Conservation (phyloP, 92 coral and sea anemone species). For the Phymanthus crucifer region DNA sequence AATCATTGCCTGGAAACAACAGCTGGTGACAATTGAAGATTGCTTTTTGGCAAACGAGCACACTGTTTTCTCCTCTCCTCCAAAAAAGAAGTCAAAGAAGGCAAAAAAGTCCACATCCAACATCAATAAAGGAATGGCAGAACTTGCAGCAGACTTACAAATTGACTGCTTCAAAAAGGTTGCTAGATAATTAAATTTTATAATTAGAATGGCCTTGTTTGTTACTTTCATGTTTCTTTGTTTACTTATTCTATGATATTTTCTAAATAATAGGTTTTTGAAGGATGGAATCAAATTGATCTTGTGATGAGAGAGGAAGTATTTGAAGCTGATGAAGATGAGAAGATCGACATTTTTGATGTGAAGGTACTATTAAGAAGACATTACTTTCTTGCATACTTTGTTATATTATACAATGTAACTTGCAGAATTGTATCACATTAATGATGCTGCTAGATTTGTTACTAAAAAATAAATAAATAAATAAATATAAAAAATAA, state of each 20-base stretch:
- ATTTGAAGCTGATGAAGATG: slow-evolving; percentile 33
- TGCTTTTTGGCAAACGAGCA: background rate
- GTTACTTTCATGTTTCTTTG: background rate
- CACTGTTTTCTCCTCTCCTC: background rate
- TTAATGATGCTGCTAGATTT: background rate
- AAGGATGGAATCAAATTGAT: slow-evolving; percentile 27
- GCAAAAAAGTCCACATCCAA: background rate
- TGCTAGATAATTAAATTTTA: background rate
- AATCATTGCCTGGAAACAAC: background rate
- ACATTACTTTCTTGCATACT: background rate
- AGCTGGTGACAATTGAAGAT: background rate
- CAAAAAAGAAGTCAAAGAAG: background rate
- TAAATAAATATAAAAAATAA: too few species aligned
- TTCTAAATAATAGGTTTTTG: slow-evolving; percentile 8
- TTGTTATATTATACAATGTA: background rate
- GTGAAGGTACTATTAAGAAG: slow-evolving; percentile 30
- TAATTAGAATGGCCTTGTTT: background rate
- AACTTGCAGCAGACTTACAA: slow-evolving; percentile 2
- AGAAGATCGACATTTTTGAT: slow-evolving; percentile 43
- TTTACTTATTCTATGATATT: background rate
- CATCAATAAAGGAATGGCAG: background rate
- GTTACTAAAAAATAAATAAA: background rate
- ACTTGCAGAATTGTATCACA: background rate
- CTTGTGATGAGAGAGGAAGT: slow-evolving; percentile 23
- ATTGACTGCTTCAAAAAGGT: background rate